These are phyloP conservation scores for Alentia gelatinosa DNA, from an alignment of 2,888 invertebrate species.

Conservation along the genomic window DNA sequence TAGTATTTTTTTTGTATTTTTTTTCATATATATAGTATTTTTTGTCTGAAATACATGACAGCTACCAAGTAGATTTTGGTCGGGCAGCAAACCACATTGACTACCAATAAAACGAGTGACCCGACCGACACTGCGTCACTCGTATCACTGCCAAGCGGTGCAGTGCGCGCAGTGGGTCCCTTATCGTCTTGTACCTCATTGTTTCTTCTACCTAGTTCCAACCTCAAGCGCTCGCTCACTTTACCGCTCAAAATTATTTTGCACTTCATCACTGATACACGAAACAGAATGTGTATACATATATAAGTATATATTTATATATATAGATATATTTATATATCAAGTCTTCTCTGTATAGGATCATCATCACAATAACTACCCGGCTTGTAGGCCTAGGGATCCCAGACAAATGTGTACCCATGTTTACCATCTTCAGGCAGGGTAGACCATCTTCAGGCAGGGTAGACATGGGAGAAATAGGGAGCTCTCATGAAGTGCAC, in stretches of 20 bases:
- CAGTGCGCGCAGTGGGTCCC: not conserved
- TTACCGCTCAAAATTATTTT: slow-evolving; percentile 43
- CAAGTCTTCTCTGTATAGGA: slow-evolving; percentile 48
- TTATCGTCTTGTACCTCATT: not conserved
- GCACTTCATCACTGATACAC: slow-evolving; percentile 53
- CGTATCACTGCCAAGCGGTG: not conserved
- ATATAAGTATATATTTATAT: slow-evolving; percentile 54
- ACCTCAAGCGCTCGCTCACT: not conserved
- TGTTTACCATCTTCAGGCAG: not conserved
- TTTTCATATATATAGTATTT: not conserved
- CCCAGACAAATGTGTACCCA: not conserved
- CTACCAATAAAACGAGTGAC: not conserved
- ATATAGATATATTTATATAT: slow-evolving; percentile 54
- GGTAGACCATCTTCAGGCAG: not conserved
- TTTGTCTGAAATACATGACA: slow-evolving; percentile 46
- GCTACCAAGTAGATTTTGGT: slow-evolving; percentile 40
- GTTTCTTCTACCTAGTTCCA: not conserved
- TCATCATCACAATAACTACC: slow-evolving; percentile 49
- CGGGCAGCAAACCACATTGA: slow-evolving; percentile 3
- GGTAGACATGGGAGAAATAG: not conserved
- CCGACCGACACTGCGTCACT: not conserved
- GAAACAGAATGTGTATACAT: slow-evolving; percentile 53
- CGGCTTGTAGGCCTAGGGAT: not conserved
- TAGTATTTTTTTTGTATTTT: not conserved
- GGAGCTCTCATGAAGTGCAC: not conserved